These are phyloP conservation scores for Channa argus DNA, from an alignment of 2,113 vertebrate genomes.

Conservation along the genomic window DNA sequence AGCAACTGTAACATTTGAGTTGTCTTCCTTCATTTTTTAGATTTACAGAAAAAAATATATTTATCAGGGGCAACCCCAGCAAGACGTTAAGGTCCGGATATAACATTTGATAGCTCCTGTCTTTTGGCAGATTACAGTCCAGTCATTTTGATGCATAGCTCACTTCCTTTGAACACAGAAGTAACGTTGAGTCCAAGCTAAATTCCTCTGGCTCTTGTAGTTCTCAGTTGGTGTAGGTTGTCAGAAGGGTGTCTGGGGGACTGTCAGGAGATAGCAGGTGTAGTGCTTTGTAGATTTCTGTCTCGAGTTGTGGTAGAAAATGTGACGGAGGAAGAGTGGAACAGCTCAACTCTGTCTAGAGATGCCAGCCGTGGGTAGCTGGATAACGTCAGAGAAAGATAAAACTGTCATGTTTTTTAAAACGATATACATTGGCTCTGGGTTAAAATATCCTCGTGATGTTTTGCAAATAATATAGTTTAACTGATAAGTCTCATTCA, in stretches of 20 bases:
- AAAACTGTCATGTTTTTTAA: not conserved
- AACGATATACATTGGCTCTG: not conserved
- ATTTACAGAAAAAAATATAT: no score
- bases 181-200: constrained; percentile 14
- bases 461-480: constrained; percentile 12
- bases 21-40: no score
- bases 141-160: constrained; percentile 11
- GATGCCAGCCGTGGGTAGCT: constrained; percentile 1
- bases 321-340: not conserved
- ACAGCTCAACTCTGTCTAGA: constrained; percentile 3
- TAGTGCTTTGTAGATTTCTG: constrained; percentile 28
- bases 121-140: not conserved
- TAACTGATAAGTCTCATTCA: not conserved
- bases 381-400: constrained; percentile 1
- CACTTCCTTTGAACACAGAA: constrained; percentile 21
- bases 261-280: constrained; percentile 27
- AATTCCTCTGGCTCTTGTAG: not conserved
- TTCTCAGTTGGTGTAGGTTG: constrained; percentile 14
- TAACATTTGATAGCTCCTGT: not conserved
- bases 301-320: constrained; percentile 13
- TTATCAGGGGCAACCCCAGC: not conserved
- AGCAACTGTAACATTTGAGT: no score
- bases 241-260: constrained; percentile 11
- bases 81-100: not conserved
- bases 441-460: not conserved